Conservation (phyloP, 2,113 vertebrate species). For the Marmota monax region DNA sequence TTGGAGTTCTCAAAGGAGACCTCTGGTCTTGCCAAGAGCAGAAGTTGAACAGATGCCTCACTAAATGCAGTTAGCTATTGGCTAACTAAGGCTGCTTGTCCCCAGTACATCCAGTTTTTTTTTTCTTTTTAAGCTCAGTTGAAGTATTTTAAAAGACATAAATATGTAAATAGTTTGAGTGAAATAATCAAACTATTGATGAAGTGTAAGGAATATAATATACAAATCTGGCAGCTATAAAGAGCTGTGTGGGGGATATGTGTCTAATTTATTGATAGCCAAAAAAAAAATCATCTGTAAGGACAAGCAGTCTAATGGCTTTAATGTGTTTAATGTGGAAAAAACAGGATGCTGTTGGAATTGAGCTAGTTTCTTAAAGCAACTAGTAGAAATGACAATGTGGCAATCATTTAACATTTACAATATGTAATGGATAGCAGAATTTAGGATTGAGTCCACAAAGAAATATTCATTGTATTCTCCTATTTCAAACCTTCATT, state of each 20-base stretch:
- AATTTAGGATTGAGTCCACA: not conserved
- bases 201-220: not conserved
- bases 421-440: not conserved
- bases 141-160: constrained; percentile 34
- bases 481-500: not conserved
- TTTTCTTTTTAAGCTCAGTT: not conserved
- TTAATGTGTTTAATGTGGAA: constrained; percentile 46
- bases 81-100: not conserved
- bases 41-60: not conserved
- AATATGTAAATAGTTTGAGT: not conserved
- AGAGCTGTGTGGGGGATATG: not conserved
- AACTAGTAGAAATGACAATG: not conserved
- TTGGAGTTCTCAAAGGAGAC: not conserved
- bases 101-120: not conserved
- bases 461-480: not conserved
- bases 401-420: not conserved
- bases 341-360: not conserved
- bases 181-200: constrained; percentile 2
- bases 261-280: not conserved
- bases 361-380: not conserved
- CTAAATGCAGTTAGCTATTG: not conserved
- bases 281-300: not conserved
- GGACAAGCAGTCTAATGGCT: not conserved
- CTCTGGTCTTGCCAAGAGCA: not conserved
- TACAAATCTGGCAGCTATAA: not conserved